Percentiles rank a stretch among this genome's conserved stretches.
Conservation (phyloP, 2,113 vertebrate genomes). For the Corythornis madagascariensis region DNA sequence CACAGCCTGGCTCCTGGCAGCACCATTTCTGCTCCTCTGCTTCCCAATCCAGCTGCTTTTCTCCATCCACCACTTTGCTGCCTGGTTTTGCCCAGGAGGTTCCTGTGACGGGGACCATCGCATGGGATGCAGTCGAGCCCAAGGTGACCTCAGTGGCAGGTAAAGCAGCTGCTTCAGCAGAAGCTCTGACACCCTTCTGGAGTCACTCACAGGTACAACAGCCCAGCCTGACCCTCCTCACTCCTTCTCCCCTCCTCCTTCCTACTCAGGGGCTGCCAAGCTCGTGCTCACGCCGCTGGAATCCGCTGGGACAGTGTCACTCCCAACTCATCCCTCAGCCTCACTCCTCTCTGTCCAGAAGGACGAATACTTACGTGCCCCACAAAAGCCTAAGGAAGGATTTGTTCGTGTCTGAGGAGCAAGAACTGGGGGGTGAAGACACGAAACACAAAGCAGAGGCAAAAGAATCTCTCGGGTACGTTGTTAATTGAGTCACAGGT, state of each 20-base stretch:
- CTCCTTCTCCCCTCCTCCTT: not conserved
- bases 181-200: not conserved
- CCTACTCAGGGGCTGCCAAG: not conserved
- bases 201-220: not conserved
- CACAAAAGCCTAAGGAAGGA: not conserved
- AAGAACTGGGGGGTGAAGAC: not conserved
- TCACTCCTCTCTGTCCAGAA: not conserved
- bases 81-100: not conserved
- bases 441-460: conserved; percentile 26
- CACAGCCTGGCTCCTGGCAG: not conserved
- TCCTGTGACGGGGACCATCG: not conserved
- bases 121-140: not conserved
- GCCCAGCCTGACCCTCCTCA: not conserved
- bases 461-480: conserved; percentile 29
- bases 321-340: not conserved
- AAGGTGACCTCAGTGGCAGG: not conserved
- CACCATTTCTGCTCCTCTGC: not conserved
- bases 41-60: not conserved
- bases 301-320: not conserved
- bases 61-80: rapidly evolving
- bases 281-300: not conserved
- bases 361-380: not conserved
- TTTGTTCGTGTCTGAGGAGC: not conserved
- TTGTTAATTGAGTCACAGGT: not conserved
- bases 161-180: not conserved